Percentiles rank a stretch among this genome's conserved stretches.
Conservation (phyloP, 2,797 vertebrate genomes). For the Danio aesculapii region DNA sequence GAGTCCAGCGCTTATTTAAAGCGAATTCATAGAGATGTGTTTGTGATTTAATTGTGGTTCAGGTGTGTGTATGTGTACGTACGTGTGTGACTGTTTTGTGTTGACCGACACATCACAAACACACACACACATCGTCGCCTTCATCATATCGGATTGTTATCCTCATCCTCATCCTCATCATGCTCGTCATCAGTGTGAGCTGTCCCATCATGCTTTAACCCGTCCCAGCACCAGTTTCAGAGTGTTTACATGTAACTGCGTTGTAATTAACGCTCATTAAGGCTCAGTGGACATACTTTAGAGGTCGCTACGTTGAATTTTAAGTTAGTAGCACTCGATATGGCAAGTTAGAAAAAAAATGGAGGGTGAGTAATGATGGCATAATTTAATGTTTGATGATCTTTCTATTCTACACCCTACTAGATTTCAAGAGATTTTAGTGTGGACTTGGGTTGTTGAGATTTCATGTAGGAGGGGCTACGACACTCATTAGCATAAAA, state of each 20-base stretch:
- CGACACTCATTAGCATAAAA: no score
- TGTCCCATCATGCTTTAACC: background rate
- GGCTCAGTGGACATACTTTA: background rate
- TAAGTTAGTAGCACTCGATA: background rate
- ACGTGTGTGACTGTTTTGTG: no score
- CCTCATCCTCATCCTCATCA: conserved; percentile 14
- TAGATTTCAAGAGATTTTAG: no score
- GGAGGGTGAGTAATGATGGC: no score
- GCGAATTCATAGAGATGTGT: background rate
- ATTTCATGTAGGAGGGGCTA: no score
- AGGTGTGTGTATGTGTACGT: background rate
- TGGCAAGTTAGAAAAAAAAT: no score
- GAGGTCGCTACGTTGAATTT: background rate
- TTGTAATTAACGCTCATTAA: background rate
- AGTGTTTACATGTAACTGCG: conserved; percentile 5
- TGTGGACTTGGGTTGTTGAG: no score
- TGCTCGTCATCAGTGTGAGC: background rate
- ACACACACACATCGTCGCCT: background rate
- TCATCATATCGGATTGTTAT: conserved; percentile 3
- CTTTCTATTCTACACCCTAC: no score
- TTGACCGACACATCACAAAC: no score
- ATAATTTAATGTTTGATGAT: no score
- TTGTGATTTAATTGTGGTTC: background rate
- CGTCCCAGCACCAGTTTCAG: background rate
- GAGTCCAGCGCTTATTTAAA: background rate